A percentile compares a stretch with the other conserved stretches of the same genome.
These are phyloP conservation scores for Jacana jacana DNA, from an alignment of 2,113 vertebrate species.

Conservation along the genomic window DNA sequence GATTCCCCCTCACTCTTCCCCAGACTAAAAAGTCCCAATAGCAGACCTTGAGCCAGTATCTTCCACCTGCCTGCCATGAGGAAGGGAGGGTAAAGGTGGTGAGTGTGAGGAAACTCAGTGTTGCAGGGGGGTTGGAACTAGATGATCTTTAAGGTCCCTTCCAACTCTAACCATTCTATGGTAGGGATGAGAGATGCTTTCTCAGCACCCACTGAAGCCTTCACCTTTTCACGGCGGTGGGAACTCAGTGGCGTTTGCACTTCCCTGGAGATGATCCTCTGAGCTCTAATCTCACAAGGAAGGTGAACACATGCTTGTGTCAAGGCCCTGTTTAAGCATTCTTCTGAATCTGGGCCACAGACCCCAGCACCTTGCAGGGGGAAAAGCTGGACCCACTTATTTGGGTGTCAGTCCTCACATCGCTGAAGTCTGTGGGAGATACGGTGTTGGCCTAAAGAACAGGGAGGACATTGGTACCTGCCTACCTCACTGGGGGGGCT, in stretches of 20 bases:
- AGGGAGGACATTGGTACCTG: background rate
- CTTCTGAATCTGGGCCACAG: background rate
- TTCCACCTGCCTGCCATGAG: accelerated
- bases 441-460: background rate
- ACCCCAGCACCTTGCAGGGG: background rate
- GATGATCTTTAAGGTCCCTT: background rate
- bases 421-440: background rate
- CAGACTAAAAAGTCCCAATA: too few relatives aligned
- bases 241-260: background rate
- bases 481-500: background rate
- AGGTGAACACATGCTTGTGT: background rate
- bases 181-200: background rate
- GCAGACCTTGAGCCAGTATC: background rate
- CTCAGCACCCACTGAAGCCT: background rate
- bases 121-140: background rate
- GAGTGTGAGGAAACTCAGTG: background rate
- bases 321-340: background rate
- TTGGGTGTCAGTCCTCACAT: background rate
- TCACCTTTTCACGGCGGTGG: background rate
- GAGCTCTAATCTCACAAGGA: background rate
- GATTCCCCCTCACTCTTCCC: too few relatives aligned
- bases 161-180: background rate
- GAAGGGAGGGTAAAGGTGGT: background rate
- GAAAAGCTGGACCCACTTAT: background rate
- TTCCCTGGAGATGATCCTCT: background rate